Percentiles rank a stretch among this genome's conserved stretches.
Conservation (phyloP, 2,888 invertebrate genomes). For the Thereva nobilitata region DNA sequence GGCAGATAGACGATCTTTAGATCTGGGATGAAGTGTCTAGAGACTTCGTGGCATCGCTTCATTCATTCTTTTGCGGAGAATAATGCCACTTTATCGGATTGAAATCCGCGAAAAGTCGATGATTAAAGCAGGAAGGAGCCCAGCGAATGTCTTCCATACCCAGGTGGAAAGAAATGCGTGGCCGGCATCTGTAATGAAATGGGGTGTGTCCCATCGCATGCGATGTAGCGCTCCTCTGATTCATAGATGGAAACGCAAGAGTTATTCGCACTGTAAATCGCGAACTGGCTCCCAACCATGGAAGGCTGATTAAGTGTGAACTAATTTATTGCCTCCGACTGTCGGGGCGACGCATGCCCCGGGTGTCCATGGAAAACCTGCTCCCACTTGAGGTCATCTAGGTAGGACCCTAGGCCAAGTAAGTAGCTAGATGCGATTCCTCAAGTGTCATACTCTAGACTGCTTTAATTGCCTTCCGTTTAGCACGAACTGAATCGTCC, state of each 20-base stretch:
- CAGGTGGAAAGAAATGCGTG: slow-evolving; percentile 40
- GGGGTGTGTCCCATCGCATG: slow-evolving; percentile 35
- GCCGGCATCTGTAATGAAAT: slow-evolving; percentile 40
- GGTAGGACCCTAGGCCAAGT: too few relatives aligned
- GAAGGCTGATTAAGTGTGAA: slow-evolving; percentile 18
- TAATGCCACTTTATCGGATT: neutral
- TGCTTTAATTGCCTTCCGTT: slow-evolving; percentile 24
- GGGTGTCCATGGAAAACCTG: neutral
- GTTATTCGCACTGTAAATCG: slow-evolving; percentile 11
- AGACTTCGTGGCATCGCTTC: slow-evolving; percentile 1
- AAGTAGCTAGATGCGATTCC: neutral
- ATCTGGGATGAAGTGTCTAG: slow-evolving; percentile 11
- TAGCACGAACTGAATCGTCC: slow-evolving; percentile 2
- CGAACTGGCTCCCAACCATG: slow-evolving; percentile 12
- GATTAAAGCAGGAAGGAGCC: slow-evolving; percentile 28
- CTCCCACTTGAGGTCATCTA: slow-evolving; percentile 2
- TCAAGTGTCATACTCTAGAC: slow-evolving; percentile 7
- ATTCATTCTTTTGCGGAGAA: neutral
- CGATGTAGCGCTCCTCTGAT: slow-evolving; percentile 16
- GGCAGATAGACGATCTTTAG: neutral
- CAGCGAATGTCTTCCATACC: slow-evolving; percentile 8
- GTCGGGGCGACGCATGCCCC: neutral
- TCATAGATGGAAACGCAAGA: slow-evolving; percentile 25
- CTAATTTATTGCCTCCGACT: slow-evolving; percentile 23
- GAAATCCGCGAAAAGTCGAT: neutral